These are phyloP conservation scores for Esox niger DNA, from an alignment of 2,113 vertebrate species.

Conservation along the genomic window DNA sequence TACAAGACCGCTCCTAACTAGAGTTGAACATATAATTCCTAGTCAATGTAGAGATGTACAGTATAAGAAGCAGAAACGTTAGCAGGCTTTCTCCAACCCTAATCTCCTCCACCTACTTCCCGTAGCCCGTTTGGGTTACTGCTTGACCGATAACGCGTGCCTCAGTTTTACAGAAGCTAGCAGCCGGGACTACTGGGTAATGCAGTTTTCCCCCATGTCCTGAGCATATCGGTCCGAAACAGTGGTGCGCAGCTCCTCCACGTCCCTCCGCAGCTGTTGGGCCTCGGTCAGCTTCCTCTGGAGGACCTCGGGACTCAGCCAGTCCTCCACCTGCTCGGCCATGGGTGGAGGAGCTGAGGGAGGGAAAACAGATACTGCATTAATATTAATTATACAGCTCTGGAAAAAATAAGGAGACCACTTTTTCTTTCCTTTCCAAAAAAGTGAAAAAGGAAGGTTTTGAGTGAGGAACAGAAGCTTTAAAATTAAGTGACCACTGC, in stretches of 20 bases:
- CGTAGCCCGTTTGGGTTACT: too few relatives aligned
- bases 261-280: slow-evolving; percentile 84
- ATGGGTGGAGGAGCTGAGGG: slow-evolving; percentile 69
- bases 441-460: too few relatives aligned
- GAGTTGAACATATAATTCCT: neutral
- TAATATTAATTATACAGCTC: too few relatives aligned
- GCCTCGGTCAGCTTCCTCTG: slow-evolving; percentile 85
- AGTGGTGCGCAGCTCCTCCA: slow-evolving; percentile 88
- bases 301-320: slow-evolving; percentile 80
- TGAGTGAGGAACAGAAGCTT: too few relatives aligned
- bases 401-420: too few relatives aligned
- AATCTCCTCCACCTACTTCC: too few relatives aligned
- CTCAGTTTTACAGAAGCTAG: neutral
- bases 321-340: slow-evolving; percentile 72
- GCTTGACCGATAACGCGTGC: neutral
- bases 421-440: too few relatives aligned
- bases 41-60: neutral
- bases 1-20: neutral
- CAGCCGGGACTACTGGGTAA: slow-evolving; percentile 69
- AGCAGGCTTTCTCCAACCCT: too few relatives aligned
- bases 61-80: neutral
- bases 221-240: slow-evolving; percentile 95
- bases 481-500: too few relatives aligned
- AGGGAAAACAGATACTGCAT: neutral
- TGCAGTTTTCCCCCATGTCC: slow-evolving; percentile 99